A percentile compares a stretch with the other conserved stretches of the same genome.
phyloP scores from a whole-genome alignment of 2,888 invertebrate genomes.

The Doris montereyensis region DNA sequence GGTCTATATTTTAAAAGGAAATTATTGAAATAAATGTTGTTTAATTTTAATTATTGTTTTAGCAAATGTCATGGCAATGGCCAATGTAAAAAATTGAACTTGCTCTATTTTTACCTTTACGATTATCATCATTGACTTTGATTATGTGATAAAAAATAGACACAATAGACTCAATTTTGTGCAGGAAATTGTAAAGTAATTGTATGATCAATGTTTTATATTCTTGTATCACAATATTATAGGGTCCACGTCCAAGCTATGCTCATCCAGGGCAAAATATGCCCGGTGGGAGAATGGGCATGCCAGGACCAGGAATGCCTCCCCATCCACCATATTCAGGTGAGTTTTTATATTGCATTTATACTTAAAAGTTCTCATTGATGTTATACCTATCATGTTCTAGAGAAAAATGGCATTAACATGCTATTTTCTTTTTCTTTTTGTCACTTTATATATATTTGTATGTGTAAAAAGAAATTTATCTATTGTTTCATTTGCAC shows the following conservation, averaged over 20 bases:
- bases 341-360: too few relatives aligned
- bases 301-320: conserved; percentile 56
- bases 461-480: neutral
- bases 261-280: conserved; percentile 53
- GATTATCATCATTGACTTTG: too few relatives aligned
- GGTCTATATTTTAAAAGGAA: too few relatives aligned
- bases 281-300: conserved; percentile 51
- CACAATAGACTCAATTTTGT: neutral
- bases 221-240: too few relatives aligned
- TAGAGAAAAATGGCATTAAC: too few relatives aligned
- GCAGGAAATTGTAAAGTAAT: neutral
- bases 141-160: neutral
- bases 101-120: too few relatives aligned
- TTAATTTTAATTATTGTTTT: too few relatives aligned
- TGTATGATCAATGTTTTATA: conserved; percentile 1
- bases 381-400: too few relatives aligned
- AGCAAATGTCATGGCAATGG: too few relatives aligned
- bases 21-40: too few relatives aligned
- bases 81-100: too few relatives aligned
- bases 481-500: neutral
- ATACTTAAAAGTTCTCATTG: too few relatives aligned
- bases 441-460: neutral
- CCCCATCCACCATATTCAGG: conserved; percentile 49
- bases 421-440: neutral
- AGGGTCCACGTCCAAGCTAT: conserved; percentile 41